phyloP scores from a whole-genome alignment of 2,888 invertebrate genomes.

The Sesia apiformis region DNA sequence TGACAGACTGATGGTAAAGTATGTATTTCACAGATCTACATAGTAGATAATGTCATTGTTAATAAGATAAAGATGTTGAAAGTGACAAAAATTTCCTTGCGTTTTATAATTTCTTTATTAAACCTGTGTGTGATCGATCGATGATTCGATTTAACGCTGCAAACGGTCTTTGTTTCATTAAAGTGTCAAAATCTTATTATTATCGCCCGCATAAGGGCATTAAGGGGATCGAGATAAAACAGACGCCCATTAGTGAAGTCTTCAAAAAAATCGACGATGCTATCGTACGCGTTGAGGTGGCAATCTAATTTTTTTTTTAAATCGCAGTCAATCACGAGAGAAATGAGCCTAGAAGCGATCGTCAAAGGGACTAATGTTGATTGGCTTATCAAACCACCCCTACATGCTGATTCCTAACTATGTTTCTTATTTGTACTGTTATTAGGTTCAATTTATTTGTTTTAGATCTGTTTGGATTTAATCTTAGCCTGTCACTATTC shows the following conservation, averaged over 20 bases:
- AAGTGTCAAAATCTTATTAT: slow-evolving; percentile 71
- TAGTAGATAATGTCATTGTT: no score
- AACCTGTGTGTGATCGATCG: no score
- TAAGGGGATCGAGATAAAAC: slow-evolving; percentile 69
- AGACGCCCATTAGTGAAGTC: slow-evolving; percentile 63
- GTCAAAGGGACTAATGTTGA: slow-evolving; percentile 64
- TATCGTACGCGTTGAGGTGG: slow-evolving; percentile 60
- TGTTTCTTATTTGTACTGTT: slow-evolving; percentile 11
- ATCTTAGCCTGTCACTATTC: slow-evolving; percentile 34
- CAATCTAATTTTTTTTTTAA: slow-evolving; percentile 66
- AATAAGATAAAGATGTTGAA: no score
- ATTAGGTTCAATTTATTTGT: slow-evolving; percentile 17
- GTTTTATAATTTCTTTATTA: no score
- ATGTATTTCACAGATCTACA: no score
- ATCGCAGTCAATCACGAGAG: slow-evolving; percentile 61
- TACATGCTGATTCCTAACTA: slow-evolving; percentile 10
- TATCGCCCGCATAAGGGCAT: slow-evolving; percentile 69
- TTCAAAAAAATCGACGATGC: slow-evolving; percentile 53
- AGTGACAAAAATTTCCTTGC: no score
- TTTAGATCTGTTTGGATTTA: slow-evolving; percentile 12
- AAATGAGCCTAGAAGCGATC: slow-evolving; percentile 61
- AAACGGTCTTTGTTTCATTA: slow-evolving; percentile 47
- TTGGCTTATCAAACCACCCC: slow-evolving; percentile 41
- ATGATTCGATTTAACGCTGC: not conserved
- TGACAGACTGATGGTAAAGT: no score